Evolutionary conservation across 1,140 invertebrate genomes (phyloP).

Genomic region (Trichonephila inaurata): DNA sequence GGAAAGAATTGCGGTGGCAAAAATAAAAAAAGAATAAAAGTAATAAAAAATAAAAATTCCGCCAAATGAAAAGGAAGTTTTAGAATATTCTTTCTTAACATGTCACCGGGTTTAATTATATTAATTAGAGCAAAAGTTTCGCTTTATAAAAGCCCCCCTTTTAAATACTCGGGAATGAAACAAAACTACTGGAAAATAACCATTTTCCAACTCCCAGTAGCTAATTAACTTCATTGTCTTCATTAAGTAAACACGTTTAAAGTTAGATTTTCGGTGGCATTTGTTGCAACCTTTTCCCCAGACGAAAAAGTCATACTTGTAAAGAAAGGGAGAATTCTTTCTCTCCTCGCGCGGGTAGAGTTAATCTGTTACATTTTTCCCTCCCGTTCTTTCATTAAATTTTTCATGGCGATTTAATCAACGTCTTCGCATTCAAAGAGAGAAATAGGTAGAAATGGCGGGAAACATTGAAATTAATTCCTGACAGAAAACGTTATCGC

Average conservation of each 20-base stretch:
- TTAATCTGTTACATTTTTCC: constrained; percentile 58
- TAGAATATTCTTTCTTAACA: background rate
- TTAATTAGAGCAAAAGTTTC: constrained; percentile 69
- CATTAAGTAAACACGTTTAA: constrained; percentile 73
- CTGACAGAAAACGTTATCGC: background rate
- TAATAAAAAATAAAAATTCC: background rate
- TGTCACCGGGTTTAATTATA: constrained; percentile 71
- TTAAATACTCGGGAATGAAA: constrained; percentile 35
- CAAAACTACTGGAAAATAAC: constrained; percentile 69
- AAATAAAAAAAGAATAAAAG: background rate
- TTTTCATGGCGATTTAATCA: constrained; percentile 48
- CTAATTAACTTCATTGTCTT: constrained; percentile 73
- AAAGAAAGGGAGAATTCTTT: constrained; percentile 4
- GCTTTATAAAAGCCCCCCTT: constrained; percentile 56
- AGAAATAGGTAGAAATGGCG: background rate
- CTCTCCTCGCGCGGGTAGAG: background rate
- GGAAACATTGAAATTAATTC: constrained; percentile 45
- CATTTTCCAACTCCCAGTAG: constrained; percentile 47
- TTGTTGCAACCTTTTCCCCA: background rate
- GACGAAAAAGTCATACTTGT: constrained; percentile 11
- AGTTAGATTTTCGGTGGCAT: constrained; percentile 19
- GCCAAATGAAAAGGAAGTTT: background rate
- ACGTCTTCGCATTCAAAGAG: background rate
- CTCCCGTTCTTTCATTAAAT: constrained; percentile 21
- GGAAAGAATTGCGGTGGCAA: background rate